Base-by-base conservation (phyloP, 2,888 invertebrate species). In the Caenorhabditis uteleia region DNA sequence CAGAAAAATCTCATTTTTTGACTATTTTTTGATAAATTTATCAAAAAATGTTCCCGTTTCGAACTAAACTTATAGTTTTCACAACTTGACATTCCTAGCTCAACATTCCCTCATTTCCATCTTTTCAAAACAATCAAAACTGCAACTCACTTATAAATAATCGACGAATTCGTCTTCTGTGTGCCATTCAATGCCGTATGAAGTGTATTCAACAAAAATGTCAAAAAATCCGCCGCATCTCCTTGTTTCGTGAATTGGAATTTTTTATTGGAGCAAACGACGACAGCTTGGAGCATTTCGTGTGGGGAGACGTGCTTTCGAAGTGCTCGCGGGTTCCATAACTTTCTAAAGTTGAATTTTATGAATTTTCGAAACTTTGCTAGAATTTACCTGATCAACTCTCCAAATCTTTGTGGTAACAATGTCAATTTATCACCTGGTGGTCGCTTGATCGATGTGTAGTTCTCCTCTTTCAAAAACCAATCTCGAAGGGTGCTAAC, bases 301-400 rank as follows among this genome's bases (percentile, higher is more conserved):
- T 99, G 99, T 0, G 99, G 99, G 20, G 95, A 95, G 0, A 99
- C 99, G 83, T 99, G 99, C 0, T 97, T 92, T 85, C 99, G 98
- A 84, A 99, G 99, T 82, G 97, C 97, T 36, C 94, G 88, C 0
- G 97, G 95, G 85, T 99, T 98, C 98, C 98, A 99, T 77, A 99
- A 87, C 84, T 99, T 99, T 18, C 98, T 44, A 26, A 34, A 56
- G 55, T n/a, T 46, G 7, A 18, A 10, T 14, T 43, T 8, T 12
- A 7, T 25, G 7, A 6, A n/a, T 23, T 21, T 20, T 23, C 43
- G n/a, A 25, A 10, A 10, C 8, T 23, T n/a, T n/a, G n/a, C 8
- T 20, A 8, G 20, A 23, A 21, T 10, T 16, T 7, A 59, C 59
- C 60, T 53, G 39, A 72, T 69, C 20, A 72, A 51, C 31, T 72